Conservation (phyloP, 2,113 vertebrate species). For the Ammodramus savannarum region DNA sequence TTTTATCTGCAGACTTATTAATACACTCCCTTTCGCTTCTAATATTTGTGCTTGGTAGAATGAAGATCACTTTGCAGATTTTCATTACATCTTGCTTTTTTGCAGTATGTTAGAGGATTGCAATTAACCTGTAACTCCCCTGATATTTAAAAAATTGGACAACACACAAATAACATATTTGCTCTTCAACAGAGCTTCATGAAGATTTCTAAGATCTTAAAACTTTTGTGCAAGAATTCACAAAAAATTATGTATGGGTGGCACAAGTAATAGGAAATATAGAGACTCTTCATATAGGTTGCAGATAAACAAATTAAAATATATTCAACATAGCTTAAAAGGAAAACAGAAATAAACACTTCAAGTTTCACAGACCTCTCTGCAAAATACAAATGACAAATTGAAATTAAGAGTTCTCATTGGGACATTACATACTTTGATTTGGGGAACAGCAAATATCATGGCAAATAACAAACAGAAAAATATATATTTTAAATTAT, state of each 20-base stretch:
- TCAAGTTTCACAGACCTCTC: neutral
- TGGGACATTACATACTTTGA: neutral
- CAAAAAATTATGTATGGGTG: neutral
- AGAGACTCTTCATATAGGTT: neutral
- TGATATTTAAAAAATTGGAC: neutral
- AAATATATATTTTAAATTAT: neutral
- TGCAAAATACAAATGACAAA: neutral
- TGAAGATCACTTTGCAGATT: neutral
- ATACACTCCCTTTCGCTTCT: neutral
- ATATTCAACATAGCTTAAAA: neutral
- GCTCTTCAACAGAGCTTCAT: neutral
- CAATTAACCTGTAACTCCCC: neutral
- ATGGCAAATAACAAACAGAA: neutral
- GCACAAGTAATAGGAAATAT: neutral
- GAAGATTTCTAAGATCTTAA: neutral
- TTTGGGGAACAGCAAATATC: neutral
- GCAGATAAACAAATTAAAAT: neutral
- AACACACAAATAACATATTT: neutral
- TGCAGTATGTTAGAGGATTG: neutral
- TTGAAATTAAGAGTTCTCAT: neutral
- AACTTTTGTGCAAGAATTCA: neutral
- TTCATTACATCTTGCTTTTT: neutral
- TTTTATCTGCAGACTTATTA: neutral
- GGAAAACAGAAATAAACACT: neutral
- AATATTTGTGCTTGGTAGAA: neutral